Conservation (phyloP, 1,140 invertebrate species). For the Zaprionus kolodkinae region DNA sequence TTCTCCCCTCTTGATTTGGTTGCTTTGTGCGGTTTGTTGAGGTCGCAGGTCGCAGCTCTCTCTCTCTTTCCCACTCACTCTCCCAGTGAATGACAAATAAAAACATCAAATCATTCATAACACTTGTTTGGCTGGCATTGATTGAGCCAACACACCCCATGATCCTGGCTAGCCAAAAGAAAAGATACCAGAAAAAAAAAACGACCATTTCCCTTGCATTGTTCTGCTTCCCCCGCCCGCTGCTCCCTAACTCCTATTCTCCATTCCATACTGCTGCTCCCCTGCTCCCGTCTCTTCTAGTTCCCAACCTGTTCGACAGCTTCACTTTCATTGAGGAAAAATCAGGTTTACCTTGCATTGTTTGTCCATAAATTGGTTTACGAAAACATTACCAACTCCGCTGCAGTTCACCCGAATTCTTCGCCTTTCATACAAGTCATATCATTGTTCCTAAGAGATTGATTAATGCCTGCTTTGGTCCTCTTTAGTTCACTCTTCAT, state of each 20-base stretch:
- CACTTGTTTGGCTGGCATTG: constrained; percentile 77
- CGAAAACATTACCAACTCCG: constrained; percentile 64
- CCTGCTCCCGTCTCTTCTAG: neutral
- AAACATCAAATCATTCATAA: constrained; percentile 81
- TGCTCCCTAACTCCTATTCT: constrained; percentile 13
- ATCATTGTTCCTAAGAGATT: constrained; percentile 61
- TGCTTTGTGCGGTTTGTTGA: constrained; percentile 73
- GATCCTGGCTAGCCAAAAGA: constrained; percentile 53
- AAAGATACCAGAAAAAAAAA: constrained; percentile 20
- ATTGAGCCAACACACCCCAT: constrained; percentile 76
- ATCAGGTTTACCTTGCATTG: constrained; percentile 43
- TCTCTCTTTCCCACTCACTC: neutral
- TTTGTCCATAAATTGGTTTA: constrained; percentile 66
- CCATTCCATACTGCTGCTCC: neutral
- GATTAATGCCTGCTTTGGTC: constrained; percentile 62
- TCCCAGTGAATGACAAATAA: constrained; percentile 57
- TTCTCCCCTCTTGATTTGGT: constrained; percentile 30
- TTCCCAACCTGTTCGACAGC: constrained; percentile 14
- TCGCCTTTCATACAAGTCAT: constrained; percentile 13
- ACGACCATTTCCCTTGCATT: constrained; percentile 69
- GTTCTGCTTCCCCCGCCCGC: constrained; percentile 28
- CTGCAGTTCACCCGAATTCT: constrained; percentile 63
- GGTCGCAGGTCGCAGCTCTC: constrained; percentile 34
- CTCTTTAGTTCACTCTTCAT: constrained; percentile 37
- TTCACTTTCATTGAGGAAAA: constrained; percentile 74